Conservation (phyloP, 2,888 invertebrate species). For the Drosophila meridiana region DNA sequence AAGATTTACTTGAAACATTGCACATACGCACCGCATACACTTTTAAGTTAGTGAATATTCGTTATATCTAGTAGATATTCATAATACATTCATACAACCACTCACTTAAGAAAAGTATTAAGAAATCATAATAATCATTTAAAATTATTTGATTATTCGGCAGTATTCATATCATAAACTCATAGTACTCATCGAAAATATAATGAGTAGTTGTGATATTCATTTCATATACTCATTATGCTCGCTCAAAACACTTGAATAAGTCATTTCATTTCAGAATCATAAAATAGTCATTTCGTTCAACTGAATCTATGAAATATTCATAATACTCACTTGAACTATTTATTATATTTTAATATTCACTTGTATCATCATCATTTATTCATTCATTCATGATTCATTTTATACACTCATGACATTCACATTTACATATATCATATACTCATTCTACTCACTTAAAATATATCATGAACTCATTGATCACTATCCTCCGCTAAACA, state of each 20-base stretch:
- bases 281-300: too few species aligned
- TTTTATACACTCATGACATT: background rate
- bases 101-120: background rate
- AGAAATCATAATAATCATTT: background rate
- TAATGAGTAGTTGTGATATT: too few species aligned
- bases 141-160: too few species aligned
- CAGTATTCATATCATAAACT: background rate
- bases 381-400: too few species aligned
- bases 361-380: too few species aligned
- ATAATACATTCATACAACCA: background rate
- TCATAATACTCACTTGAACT: too few species aligned
- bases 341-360: too few species aligned
- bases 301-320: too few species aligned
- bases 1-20: conserved; percentile 19
- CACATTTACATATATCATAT: conserved; percentile 1
- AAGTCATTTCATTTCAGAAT: too few species aligned
- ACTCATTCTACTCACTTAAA: background rate
- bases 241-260: too few species aligned
- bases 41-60: background rate
- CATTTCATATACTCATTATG: too few species aligned
- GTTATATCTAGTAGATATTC: background rate
- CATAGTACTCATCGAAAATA: background rate
- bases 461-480: background rate
- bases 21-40: conserved; percentile 11
- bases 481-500: too few species aligned